These are phyloP conservation scores for Rhinichthys klamathensis DNA, from an alignment of 2,113 vertebrate genomes.

Conservation along the genomic window DNA sequence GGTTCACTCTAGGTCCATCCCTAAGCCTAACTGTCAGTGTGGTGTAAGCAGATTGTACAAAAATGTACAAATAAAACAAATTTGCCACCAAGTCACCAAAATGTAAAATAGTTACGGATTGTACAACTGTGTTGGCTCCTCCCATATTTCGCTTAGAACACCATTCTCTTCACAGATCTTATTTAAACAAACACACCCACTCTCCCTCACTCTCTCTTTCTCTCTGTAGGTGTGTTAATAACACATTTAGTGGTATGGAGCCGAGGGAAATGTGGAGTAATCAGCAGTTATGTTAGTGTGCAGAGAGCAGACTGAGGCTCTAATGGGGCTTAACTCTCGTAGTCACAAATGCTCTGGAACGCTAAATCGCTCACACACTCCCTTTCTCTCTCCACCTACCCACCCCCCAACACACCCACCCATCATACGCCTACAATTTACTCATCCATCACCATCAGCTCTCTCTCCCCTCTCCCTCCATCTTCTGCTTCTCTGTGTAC, in stretches of 20 bases:
- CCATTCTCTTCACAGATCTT: neutral
- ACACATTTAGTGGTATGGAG: conserved; percentile 70
- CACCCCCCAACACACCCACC: conserved; percentile 49
- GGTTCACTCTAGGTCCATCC: neutral
- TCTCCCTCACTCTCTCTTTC: conserved; percentile 13
- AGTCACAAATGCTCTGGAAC: conserved; percentile 9
- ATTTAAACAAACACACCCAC: neutral
- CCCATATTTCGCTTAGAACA: neutral
- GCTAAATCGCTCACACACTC: conserved; percentile 47
- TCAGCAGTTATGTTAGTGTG: conserved; percentile 66
- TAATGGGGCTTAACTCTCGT: conserved; percentile 63
- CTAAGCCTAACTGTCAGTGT: neutral
- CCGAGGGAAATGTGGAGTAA: conserved; percentile 73
- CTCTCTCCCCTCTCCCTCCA: conserved; percentile 64
- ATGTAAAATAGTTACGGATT: neutral
- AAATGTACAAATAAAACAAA: too few species aligned
- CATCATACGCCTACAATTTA: conserved; percentile 67
- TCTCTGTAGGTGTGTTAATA: conserved; percentile 55
- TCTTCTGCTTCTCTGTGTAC: conserved; percentile 66
- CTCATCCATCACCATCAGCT: conserved; percentile 75
- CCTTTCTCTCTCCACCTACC: conserved; percentile 22
- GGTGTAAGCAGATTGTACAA: neutral
- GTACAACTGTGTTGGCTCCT: neutral
- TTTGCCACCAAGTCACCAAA: neutral
- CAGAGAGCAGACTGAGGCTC: conserved; percentile 61